A percentile compares a stretch with the other conserved stretches of the same genome.
Evolutionary conservation across 2,888 invertebrate species (phyloP).

Genomic region (Halocaridina rubra): DNA sequence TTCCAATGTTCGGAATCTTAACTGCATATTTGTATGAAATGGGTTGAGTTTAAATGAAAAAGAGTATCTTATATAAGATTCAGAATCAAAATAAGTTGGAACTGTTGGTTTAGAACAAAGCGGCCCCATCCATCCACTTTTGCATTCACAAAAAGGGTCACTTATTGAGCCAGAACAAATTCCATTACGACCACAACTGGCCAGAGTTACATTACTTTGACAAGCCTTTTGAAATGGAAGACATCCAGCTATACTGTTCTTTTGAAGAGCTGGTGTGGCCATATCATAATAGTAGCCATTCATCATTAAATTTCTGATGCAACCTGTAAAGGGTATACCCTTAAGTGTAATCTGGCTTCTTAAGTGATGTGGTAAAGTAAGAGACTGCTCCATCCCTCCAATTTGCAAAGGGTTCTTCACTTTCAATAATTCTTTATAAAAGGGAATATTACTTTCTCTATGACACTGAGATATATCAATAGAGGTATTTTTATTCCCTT

Average conservation of each 20-base stretch:
- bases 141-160: neutral
- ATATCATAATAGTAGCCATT: constrained; percentile 95
- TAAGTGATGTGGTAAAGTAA: constrained; percentile 83
- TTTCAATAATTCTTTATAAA: constrained; percentile 94
- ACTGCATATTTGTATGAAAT: constrained; percentile 90
- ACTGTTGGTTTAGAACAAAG: constrained; percentile 86
- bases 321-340: constrained; percentile 93
- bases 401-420: constrained; percentile 95
- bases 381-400: constrained; percentile 89
- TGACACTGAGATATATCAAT: constrained; percentile 79
- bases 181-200: neutral
- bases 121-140: constrained; percentile 69
- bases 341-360: constrained; percentile 92
- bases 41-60: constrained; percentile 92
- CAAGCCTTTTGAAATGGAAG: constrained; percentile 88
- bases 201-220: neutral
- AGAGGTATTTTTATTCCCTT: neutral
- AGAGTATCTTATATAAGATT: constrained; percentile 95
- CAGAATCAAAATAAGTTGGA: constrained; percentile 90
- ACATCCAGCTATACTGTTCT: constrained; percentile 87
- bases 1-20: constrained; percentile 92
- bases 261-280: constrained; percentile 88
- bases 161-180: neutral
- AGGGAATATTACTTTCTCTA: constrained; percentile 88
- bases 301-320: constrained; percentile 93